A percentile compares a stretch with the other conserved stretches of the same genome.
phyloP scores from a whole-genome alignment of 2,888 invertebrate species.

The Sycophila texana region DNA sequence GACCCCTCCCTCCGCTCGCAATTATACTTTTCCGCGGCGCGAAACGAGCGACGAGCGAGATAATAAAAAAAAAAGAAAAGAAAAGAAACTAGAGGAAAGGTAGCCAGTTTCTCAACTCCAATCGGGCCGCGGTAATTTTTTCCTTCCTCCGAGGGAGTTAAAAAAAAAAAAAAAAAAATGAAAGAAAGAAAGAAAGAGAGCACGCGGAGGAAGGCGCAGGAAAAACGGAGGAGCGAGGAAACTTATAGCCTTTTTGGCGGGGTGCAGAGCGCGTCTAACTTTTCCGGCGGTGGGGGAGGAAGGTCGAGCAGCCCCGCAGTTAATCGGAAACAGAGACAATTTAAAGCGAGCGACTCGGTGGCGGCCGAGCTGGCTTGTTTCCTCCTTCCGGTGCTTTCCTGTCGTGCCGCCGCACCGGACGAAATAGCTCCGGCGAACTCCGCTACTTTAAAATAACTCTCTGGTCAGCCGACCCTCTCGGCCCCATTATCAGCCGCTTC shows the following conservation, averaged over 20 bases:
- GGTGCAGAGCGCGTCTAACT: constrained; percentile 2
- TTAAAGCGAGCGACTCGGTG: constrained; percentile 46
- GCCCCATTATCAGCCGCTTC: constrained; percentile 16
- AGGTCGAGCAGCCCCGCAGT: constrained; percentile 25
- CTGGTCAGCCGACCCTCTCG: constrained; percentile 8
- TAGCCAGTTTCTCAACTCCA: background rate
- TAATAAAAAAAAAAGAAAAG: background rate
- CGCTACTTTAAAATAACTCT: constrained; percentile 25
- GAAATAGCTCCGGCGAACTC: constrained; percentile 20
- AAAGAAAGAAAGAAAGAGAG: too few species aligned
- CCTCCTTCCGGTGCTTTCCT: constrained; percentile 29
- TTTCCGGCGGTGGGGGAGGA: background rate
- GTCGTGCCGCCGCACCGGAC: constrained; percentile 9
- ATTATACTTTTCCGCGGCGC: too few species aligned
- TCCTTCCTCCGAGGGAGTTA: too few species aligned
- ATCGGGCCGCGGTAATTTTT: too few species aligned
- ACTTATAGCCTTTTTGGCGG: background rate
- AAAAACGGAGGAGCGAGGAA: background rate
- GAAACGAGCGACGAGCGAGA: too few species aligned
- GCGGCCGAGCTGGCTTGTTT: constrained; percentile 19
- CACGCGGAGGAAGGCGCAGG: too few species aligned
- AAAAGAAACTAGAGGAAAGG: background rate
- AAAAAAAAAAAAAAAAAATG: too few species aligned
- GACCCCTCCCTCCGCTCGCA: too few species aligned
- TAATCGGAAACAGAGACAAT: constrained; percentile 59